phyloP scores from a whole-genome alignment of 2,113 vertebrate genomes.

The Hemibagrus wyckioides region DNA sequence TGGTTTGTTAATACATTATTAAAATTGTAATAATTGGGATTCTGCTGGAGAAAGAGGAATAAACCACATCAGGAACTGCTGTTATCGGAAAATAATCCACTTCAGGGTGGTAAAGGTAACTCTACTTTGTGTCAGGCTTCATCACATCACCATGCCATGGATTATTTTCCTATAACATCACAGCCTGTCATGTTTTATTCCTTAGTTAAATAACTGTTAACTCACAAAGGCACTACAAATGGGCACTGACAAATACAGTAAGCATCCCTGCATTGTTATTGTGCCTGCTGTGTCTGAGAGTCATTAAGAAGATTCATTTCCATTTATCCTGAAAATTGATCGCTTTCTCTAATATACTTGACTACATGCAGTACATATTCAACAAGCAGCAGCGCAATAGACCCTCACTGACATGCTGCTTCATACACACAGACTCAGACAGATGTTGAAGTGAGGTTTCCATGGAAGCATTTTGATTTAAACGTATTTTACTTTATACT shows the following conservation, averaged over 20 bases:
- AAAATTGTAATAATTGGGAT: not conserved
- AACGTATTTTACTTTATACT: not conserved
- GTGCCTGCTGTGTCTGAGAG: not conserved
- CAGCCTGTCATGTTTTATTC: not conserved
- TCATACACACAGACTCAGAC: not conserved
- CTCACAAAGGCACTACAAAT: not conserved
- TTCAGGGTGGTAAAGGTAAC: not conserved
- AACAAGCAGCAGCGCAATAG: not conserved
- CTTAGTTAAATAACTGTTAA: slow-evolving; percentile 3
- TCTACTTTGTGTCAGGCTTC: not conserved
- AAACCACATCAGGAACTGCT: not conserved
- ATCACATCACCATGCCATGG: not conserved
- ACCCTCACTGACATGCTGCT: not conserved
- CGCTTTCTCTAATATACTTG: not conserved
- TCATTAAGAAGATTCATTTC: slow-evolving; percentile 4
- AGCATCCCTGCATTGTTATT: not conserved
- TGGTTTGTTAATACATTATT: no score
- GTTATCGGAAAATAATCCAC: not conserved
- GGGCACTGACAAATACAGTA: not conserved
- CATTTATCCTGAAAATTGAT: slow-evolving; percentile 1
- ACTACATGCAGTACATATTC: slow-evolving; percentile 9
- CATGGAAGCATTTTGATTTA: not conserved
- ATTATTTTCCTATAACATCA: not conserved
- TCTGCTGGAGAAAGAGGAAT: not conserved
- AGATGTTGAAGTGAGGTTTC: slow-evolving; percentile 19